Evolutionary conservation across 2,797 vertebrate species (phyloP).

Genomic region (Sebastiscus tertius): DNA sequence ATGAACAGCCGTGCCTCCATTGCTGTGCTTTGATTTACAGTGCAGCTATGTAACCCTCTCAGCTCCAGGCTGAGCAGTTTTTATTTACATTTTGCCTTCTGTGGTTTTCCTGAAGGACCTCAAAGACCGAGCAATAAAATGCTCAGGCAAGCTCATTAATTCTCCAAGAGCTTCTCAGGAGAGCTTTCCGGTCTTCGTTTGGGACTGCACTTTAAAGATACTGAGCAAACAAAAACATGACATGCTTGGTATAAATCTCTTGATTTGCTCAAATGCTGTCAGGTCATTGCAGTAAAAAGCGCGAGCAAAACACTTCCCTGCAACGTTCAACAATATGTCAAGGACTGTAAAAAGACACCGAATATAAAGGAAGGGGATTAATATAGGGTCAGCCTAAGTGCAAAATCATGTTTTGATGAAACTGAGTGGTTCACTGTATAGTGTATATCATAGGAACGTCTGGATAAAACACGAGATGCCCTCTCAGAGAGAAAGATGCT

Average conservation of each 20-base stretch:
- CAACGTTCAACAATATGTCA: constrained; percentile 25
- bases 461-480: constrained; percentile 77
- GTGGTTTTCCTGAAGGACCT: constrained; percentile 65
- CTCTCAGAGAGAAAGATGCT: constrained; percentile 82
- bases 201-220: constrained; percentile 67
- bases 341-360: constrained; percentile 18
- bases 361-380: constrained; percentile 4
- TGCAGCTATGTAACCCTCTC: constrained; percentile 49
- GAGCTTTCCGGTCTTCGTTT: constrained; percentile 65
- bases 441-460: constrained; percentile 74
- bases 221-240: constrained; percentile 77
- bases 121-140: constrained; percentile 73
- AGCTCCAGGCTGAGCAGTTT: constrained; percentile 49
- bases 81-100: constrained; percentile 63
- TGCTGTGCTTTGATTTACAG: constrained; percentile 63
- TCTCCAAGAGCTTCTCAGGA: constrained; percentile 69
- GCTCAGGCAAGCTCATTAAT: constrained; percentile 69
- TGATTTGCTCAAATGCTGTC: constrained; percentile 56
- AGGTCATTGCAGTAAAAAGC: constrained; percentile 50
- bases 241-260: constrained; percentile 65
- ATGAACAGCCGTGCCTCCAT: constrained; percentile 36
- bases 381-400: constrained; percentile 4
- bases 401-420: constrained; percentile 16
- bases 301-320: constrained; percentile 24
- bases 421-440: constrained; percentile 1